Conservation (phyloP, 1,140 invertebrate species). For the Hirudo medicinalis region DNA sequence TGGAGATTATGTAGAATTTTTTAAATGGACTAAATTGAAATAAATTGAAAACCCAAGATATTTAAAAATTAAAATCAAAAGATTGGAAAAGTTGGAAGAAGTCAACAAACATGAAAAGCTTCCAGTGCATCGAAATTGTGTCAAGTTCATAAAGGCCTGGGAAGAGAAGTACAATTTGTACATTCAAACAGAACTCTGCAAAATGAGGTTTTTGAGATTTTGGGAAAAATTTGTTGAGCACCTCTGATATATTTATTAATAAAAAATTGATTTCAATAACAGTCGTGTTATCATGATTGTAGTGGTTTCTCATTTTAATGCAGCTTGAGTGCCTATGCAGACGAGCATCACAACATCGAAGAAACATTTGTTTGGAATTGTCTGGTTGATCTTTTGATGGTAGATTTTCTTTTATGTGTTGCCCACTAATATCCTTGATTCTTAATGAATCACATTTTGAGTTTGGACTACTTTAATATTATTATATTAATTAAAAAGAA, state of each 20-base stretch:
- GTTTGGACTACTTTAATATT: no score
- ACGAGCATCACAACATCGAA: slow-evolving; percentile 43
- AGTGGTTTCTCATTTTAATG: slow-evolving; percentile 23
- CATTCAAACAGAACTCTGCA: slow-evolving; percentile 60
- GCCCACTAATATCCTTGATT: background rate
- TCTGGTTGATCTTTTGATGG: slow-evolving; percentile 45
- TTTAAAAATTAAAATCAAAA: slow-evolving; percentile 24
- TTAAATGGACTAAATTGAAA: background rate
- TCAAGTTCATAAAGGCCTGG: slow-evolving; percentile 57
- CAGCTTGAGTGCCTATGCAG: slow-evolving; percentile 40
- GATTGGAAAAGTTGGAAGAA: slow-evolving; percentile 52
- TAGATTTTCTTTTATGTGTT: slow-evolving; percentile 24
- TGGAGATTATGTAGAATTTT: background rate
- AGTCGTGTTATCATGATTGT: background rate
- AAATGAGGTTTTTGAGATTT: slow-evolving; percentile 37
- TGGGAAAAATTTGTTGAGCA: background rate
- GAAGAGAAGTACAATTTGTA: slow-evolving; percentile 57
- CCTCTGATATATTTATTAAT: background rate
- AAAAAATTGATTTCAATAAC: background rate
- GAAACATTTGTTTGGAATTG: slow-evolving; percentile 46
- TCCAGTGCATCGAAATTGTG: slow-evolving; percentile 54
- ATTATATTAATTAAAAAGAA: no score
- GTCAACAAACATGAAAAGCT: slow-evolving; percentile 56
- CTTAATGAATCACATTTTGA: no score
- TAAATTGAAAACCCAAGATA: background rate